Evolutionary conservation across 2,888 invertebrate species (phyloP), one percentile per base, ranked within the genome.

Genomic region (Candidula unifasciata): DNA sequence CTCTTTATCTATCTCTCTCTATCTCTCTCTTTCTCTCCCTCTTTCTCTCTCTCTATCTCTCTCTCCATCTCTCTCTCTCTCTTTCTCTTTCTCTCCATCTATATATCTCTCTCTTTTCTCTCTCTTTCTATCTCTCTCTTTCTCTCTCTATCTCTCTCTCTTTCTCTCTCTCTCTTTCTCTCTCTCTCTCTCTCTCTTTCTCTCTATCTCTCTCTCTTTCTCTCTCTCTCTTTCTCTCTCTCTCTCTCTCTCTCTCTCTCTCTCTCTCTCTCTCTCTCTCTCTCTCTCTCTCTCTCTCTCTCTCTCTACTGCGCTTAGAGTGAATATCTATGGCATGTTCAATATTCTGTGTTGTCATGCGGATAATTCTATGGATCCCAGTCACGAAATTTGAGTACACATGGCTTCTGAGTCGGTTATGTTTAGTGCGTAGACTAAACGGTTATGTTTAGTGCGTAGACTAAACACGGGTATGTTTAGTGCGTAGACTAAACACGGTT

Each of bases 261-360:
- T 52, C 57, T 77, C 30, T 52, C 57, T 71, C 71, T 71, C 6
- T n/a, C 24, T 74, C 37, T 74, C 18, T 37, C 30, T 27, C 37
- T 74, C 74, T 71, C 27, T 71, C 71, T 71, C 27, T 74, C 37
- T 37, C 37, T 33, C 74, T 37, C 74, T n/a, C n/a, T n/a, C 27
- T 24, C 21, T 52, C 52, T 52, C n/a, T 37, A 3, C n/a, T n/a
- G n/a, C n/a, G n/a, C n/a, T n/a, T n/a, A n/a, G n/a, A n/a, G n/a
- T n/a, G n/a, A n/a, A n/a, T n/a, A n/a, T n/a, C n/a, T n/a, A n/a
- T n/a, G n/a, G n/a, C n/a, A n/a, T n/a, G n/a, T n/a, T n/a, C n/a
- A n/a, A n/a, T n/a, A n/a, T n/a, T n/a, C n/a, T n/a, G n/a, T n/a
- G n/a, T n/a, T n/a, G n/a, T n/a, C n/a, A n/a, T n/a, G n/a, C n/a